Evolutionary conservation across 2,888 invertebrate species (phyloP), one percentile per base, ranked within the genome.

Genomic region (Saturnia japonica): DNA sequence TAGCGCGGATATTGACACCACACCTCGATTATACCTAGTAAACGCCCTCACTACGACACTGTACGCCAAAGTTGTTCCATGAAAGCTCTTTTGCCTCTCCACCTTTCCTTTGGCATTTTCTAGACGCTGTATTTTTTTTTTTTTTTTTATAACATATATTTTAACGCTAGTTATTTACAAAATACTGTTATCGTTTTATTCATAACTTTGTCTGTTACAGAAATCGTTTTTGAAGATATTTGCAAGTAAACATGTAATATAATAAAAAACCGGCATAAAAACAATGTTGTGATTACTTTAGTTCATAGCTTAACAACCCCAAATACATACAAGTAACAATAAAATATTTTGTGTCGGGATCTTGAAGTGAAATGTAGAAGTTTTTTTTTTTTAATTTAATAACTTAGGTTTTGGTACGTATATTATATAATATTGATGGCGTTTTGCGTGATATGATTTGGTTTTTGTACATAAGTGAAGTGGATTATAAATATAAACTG

Each of bases 41-140:
- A 91, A 88, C 86, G 86, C 82, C 85, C 81, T 84, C 84, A 84
- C 83, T 83, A 80, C 89, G 88, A 88, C 88, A 87, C 86, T 80
- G 88, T 82, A 88, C 87, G 87, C 86, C 84, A 78, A 92, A 92
- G 85, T 91, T 91, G 87, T 84, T 87, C 87, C 84, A 90, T 91
- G 91, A 92, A 93, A 91, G 89, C 90, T 88, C 91, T 91, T 87
- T 89, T 86, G 85, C 85, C 87, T 87, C 86, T 90, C 84, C 87
- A 91, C 90, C 90, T 89, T 90, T 85, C 88, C 88, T 91, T 91
- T 91, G 86, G 83, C 85, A 86, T 89, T 90, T 87, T 85, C 84
- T 84, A 86, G 74, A 81, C 74, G 77, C 78, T 81, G 79, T 81
- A 34, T 34, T 34, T 4, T 34, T 4, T 82, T 84, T 82, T 74